Conservation (phyloP, 1,140 invertebrate species). For the Papilio xuthus region DNA sequence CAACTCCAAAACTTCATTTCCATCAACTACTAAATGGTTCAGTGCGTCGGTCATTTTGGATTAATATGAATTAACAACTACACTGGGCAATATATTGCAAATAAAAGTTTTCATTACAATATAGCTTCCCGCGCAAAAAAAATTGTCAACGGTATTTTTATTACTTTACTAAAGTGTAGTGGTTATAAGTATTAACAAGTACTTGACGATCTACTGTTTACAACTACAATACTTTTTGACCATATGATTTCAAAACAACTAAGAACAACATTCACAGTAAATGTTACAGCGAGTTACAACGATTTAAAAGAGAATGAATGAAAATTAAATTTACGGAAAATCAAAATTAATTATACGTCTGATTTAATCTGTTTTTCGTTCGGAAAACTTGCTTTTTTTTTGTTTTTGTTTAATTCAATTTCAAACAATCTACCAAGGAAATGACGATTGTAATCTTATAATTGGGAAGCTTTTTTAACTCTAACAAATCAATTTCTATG, state of each 20-base stretch:
- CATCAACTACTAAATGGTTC: constrained; percentile 84
- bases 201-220: neutral
- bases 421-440: too few species aligned
- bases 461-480: neutral
- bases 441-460: too few species aligned
- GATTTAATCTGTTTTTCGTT: constrained; percentile 16
- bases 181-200: neutral
- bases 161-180: neutral
- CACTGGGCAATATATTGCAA: constrained; percentile 36
- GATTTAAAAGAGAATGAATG: neutral
- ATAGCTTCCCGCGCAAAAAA: constrained; percentile 69
- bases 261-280: neutral
- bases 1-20: constrained; percentile 89
- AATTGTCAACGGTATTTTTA: constrained; percentile 27
- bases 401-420: neutral
- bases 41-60: constrained; percentile 78
- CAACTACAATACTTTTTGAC: neutral
- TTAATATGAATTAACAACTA: constrained; percentile 38
- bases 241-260: neutral
- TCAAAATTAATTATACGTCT: constrained; percentile 10
- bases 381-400: constrained; percentile 19
- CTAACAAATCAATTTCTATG: neutral
- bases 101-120: constrained; percentile 47
- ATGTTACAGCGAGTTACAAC: neutral
- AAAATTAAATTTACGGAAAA: constrained; percentile 18